These are phyloP conservation scores for Myiagra hebetior DNA, from an alignment of 2,113 vertebrate species.

Conservation along the genomic window DNA sequence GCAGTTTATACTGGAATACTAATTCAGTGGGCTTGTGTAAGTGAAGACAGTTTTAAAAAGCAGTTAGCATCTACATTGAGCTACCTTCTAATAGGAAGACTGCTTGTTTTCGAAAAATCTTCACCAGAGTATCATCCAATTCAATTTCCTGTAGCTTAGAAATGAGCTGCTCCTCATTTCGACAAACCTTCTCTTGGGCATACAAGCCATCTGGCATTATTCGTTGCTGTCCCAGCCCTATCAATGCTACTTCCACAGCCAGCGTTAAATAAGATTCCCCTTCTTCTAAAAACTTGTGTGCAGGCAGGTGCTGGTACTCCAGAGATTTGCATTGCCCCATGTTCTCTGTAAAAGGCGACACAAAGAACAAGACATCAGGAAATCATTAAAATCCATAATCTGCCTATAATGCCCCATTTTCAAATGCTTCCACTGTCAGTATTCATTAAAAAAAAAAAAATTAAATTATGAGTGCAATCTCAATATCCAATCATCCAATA, in stretches of 20 bases:
- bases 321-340: slow-evolving; percentile 79
- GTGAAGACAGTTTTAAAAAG: slow-evolving; percentile 2
- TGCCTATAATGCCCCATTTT: neutral
- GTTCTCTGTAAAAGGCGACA: slow-evolving; percentile 68
- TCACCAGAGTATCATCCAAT: slow-evolving; percentile 86
- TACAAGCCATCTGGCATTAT: slow-evolving; percentile 89
- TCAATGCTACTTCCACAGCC: slow-evolving; percentile 91
- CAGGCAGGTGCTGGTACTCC: slow-evolving; percentile 86
- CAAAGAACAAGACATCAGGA: neutral
- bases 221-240: slow-evolving; percentile 91
- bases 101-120: slow-evolving; percentile 94
- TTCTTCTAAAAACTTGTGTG: slow-evolving; percentile 87
- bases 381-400: neutral
- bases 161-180: slow-evolving; percentile 93
- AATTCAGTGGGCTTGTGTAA: neutral
- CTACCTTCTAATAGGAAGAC: slow-evolving; percentile 92
- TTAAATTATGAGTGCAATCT: neutral
- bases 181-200: slow-evolving; percentile 89
- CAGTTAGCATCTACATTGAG: slow-evolving; percentile 1
- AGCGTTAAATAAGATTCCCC: slow-evolving; percentile 87
- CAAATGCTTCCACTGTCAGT: neutral
- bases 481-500: neutral
- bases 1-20: neutral
- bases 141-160: slow-evolving; percentile 91
- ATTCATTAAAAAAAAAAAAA: neutral